A percentile compares a stretch with the other conserved stretches of the same genome.
These are phyloP conservation scores for Electrona antarctica DNA, from an alignment of 2,113 vertebrate genomes.

Conservation along the genomic window DNA sequence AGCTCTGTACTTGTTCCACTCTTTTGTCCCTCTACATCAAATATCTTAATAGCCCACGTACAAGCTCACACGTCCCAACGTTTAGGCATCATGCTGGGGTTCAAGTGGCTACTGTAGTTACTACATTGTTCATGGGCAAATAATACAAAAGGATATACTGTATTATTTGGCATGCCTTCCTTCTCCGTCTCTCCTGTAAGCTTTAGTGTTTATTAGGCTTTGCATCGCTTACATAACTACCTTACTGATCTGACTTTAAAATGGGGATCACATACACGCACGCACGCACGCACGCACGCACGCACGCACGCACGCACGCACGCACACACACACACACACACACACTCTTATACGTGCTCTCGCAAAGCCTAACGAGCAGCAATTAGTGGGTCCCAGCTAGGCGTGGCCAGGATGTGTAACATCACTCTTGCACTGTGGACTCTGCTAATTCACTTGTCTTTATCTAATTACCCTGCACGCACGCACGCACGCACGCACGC, in stretches of 20 bases:
- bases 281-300: constrained; percentile 10
- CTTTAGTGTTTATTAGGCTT: constrained; percentile 46
- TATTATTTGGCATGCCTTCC: not conserved
- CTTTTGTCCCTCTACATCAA: constrained; percentile 35
- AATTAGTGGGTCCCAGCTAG: constrained; percentile 89
- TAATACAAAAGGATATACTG: too few species aligned
- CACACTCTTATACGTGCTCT: constrained; percentile 10
- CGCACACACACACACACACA: constrained; percentile 18
- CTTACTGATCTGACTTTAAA: constrained; percentile 54
- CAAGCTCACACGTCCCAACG: too few species aligned
- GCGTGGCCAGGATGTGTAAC: constrained; percentile 84
- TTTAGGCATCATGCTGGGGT: too few species aligned
- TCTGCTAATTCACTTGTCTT: constrained; percentile 92
- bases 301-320: constrained; percentile 12
- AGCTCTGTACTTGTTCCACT: constrained; percentile 51
- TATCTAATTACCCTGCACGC: constrained; percentile 91
- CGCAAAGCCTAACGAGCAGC: constrained; percentile 85
- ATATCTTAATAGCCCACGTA: constrained; percentile 1
- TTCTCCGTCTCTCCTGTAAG: constrained; percentile 13
- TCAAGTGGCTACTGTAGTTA: too few species aligned
- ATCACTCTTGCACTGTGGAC: constrained; percentile 85
- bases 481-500: constrained; percentile 75
- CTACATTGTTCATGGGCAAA: too few species aligned
- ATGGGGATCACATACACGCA: constrained; percentile 46
- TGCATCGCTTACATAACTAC: constrained; percentile 53